Conservation (phyloP, 1,140 invertebrate species). For the Nasonia giraulti region DNA sequence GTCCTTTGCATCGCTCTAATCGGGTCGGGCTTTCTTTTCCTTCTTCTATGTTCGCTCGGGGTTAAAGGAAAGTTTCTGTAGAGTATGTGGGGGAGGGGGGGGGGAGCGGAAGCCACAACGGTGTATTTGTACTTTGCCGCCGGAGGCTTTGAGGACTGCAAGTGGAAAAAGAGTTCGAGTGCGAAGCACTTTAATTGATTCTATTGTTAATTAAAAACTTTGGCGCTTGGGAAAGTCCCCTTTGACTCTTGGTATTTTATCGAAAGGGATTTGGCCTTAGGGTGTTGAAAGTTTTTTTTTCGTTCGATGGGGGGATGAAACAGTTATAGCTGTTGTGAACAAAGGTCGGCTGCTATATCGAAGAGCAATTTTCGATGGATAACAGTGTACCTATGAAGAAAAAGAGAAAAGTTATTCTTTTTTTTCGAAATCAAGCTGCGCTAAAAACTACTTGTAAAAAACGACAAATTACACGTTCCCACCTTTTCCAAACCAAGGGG, state of each 20-base stretch:
- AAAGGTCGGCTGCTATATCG: no score
- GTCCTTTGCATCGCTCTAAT: background rate
- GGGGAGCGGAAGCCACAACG: background rate
- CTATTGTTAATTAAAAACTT: conserved; percentile 19
- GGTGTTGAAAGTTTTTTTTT: no score
- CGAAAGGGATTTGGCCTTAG: background rate
- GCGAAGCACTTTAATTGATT: conserved; percentile 1
- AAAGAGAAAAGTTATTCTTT: no score
- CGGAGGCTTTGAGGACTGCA: background rate
- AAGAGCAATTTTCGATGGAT: no score
- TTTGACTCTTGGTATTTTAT: background rate
- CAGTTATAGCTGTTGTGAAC: no score
- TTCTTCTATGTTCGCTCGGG: background rate
- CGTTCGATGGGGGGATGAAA: no score
- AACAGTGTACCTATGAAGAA: no score
- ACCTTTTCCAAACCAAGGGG: no score
- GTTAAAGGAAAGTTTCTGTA: background rate
- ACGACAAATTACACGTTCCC: no score
- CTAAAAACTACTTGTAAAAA: no score
- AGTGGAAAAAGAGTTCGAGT: background rate
- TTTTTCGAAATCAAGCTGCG: no score
- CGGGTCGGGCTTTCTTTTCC: background rate
- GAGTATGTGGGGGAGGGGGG: background rate
- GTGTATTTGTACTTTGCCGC: background rate
- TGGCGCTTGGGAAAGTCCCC: background rate